A percentile compares a stretch with the other conserved stretches of the same genome.
Conservation (phyloP, 1,140 invertebrate species). For the Hypsibius dujardini region DNA sequence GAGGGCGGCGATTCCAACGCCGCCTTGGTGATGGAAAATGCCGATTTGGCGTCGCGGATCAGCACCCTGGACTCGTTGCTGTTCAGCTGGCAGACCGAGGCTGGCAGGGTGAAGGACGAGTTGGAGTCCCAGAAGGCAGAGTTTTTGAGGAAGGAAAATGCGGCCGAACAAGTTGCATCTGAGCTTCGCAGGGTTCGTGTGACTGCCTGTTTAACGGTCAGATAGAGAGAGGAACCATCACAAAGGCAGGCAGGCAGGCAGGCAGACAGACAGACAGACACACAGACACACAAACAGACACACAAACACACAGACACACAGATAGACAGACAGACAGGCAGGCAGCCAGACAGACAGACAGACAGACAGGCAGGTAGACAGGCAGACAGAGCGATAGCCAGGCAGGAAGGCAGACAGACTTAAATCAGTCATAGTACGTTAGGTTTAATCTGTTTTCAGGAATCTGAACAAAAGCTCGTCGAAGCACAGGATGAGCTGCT, state of each 20-base stretch:
- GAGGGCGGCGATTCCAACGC: not conserved
- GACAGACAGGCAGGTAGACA: too few relatives aligned
- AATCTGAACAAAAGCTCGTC: not conserved
- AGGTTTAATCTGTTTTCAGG: not conserved
- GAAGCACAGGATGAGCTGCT: not conserved
- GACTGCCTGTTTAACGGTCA: not conserved
- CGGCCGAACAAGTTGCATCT: not conserved
- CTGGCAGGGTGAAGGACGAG: not conserved
- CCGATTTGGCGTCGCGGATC: not conserved
- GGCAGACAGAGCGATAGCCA: too few relatives aligned
- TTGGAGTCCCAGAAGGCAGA: not conserved
- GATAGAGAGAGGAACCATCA: too few relatives aligned
- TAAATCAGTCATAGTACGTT: not conserved
- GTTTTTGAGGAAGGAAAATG: not conserved
- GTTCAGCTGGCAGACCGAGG: slow-evolving; percentile 7
- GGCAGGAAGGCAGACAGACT: not conserved
- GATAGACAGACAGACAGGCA: not conserved
- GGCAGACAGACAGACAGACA: too few relatives aligned
- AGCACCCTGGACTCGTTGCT: not conserved
- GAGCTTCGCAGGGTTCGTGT: not conserved
- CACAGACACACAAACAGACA: too few relatives aligned
- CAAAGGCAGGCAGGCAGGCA: too few relatives aligned
- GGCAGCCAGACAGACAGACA: not conserved
- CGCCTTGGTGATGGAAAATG: not conserved
- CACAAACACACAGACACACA: too few relatives aligned